phyloP scores from a whole-genome alignment of 2,113 vertebrate genomes.

The Pluvianellus socialis region DNA sequence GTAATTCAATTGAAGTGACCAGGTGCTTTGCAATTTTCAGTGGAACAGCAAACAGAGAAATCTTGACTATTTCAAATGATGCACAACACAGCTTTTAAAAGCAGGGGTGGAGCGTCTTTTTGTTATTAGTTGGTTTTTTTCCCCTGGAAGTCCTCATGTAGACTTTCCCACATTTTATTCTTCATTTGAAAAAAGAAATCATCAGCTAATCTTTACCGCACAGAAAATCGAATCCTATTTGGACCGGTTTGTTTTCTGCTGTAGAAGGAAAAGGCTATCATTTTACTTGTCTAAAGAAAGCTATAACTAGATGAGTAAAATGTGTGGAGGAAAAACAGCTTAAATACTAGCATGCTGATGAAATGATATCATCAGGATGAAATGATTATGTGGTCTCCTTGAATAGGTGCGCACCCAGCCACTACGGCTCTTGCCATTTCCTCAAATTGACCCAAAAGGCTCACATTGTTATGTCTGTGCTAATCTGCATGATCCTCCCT shows the following conservation, averaged over 20 bases:
- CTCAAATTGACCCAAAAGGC: slow-evolving; percentile 30
- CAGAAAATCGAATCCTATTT: not conserved
- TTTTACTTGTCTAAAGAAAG: not conserved
- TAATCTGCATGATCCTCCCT: slow-evolving; percentile 37
- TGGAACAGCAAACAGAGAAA: not conserved
- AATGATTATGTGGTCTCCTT: slow-evolving; percentile 16
- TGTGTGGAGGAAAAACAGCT: not conserved
- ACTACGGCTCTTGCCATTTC: slow-evolving; percentile 33
- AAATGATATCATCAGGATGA: slow-evolving; percentile 31
- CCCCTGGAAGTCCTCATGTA: not conserved
- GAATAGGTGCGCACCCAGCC: slow-evolving; percentile 36
- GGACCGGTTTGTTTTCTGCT: not conserved
- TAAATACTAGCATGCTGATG: slow-evolving; percentile 2
- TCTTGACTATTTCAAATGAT: not conserved
- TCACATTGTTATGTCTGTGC: slow-evolving; percentile 30
- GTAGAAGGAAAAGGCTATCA: not conserved
- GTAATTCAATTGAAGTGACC: not conserved
- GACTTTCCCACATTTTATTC: not conserved
- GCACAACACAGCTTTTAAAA: not conserved
- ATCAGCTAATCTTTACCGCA: not conserved
- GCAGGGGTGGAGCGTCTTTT: not conserved
- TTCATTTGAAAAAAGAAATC: not conserved
- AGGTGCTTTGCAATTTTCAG: not conserved
- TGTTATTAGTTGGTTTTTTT: too few species aligned
- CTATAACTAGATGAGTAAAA: not conserved